Evolutionary conservation across 2,888 invertebrate species (phyloP), one percentile per base, ranked within the genome.

Genomic region (Troides aeacus): DNA sequence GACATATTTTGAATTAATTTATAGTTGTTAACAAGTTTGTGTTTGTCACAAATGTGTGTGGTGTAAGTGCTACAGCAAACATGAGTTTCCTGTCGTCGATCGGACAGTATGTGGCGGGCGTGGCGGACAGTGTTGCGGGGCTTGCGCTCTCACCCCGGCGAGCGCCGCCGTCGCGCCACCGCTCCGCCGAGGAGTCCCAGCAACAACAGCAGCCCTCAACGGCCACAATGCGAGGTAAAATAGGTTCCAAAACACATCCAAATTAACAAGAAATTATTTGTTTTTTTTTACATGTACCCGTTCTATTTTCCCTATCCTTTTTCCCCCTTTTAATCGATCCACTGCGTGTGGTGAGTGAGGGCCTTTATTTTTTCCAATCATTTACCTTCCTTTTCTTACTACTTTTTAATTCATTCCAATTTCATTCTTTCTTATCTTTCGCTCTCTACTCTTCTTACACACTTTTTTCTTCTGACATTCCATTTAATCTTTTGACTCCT

Each of bases 81-180:
- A 97, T 97, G 97, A 97, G 97, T 94, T 97, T 97, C 93, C 95
- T 97, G 86, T 95, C 96, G 85, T 96, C 97, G 58, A 90, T 97
- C 79, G 96, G 97, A 81, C 97, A 97, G 88, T 96, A 96, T 86
- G 97, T 97, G 85, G 96, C 95, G 81, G 97, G 96, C 80, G 94
- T 97, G 84, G 96, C 95, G 81, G 97, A 96, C 89, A 96, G 97
- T 84, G 97, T 97, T 76, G 96, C 97, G 63, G 96, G 95, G 79
- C 90, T 97, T 77, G 95, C 95, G 73, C 89, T 97, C 72, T 96
- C 96, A 76, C 95, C 97, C 69, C 95, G 95, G 74, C 94, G 96
- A 73, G 96, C 94, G 81, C 95, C 96, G 21, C 93, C 96, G 71
- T 93, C 95, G 36, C 94, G 95, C 1, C 95, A 95, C 82, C 94